Percentiles rank a stretch among this genome's conserved stretches.
phyloP scores from a whole-genome alignment of 2,113 vertebrate genomes.

The Danio rerio region GRCz12tu NC_133177.1:12612501-12613000 shows the following conservation, averaged over 20 bases:
- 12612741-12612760: not conserved
- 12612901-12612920: too few relatives aligned
- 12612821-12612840: not conserved
- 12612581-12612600: slow-evolving; percentile 21
- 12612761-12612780: too few relatives aligned
- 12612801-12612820: not conserved
- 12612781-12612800: not conserved
- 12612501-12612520: slow-evolving; percentile 74
- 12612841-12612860: too few relatives aligned
- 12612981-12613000: too few relatives aligned
- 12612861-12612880: too few relatives aligned
- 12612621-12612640: not conserved
- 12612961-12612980: too few relatives aligned
- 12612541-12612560: slow-evolving; percentile 69
- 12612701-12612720: not conserved
- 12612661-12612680: not conserved
- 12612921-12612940: too few relatives aligned
- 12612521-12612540: slow-evolving; percentile 78
- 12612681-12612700: too few relatives aligned
- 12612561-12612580: slow-evolving; percentile 5
- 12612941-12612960: too few relatives aligned
- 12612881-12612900: too few relatives aligned
- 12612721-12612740: not conserved
- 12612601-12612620: not conserved
- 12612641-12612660: not conserved